phyloP scores from a whole-genome alignment of 1,140 invertebrate genomes.

The Drosophila mayri region DNA sequence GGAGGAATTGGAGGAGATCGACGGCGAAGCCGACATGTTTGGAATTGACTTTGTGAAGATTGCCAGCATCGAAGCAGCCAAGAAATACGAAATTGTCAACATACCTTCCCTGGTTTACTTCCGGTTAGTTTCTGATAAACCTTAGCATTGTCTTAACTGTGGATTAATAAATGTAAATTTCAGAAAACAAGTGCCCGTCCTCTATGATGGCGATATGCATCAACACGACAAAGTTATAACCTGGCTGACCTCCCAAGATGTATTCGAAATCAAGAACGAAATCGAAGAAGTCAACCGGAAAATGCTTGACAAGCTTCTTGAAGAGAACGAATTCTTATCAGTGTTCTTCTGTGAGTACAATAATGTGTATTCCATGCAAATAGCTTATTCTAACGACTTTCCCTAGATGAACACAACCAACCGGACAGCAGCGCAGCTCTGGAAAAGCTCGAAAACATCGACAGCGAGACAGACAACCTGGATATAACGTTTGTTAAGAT shows the following conservation, averaged over 20 bases:
- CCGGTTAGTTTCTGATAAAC: slow-evolving; percentile 79
- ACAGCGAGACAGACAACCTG: slow-evolving; percentile 96
- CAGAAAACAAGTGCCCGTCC: slow-evolving; percentile 92
- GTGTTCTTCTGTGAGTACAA: slow-evolving; percentile 96
- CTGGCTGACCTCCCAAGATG: slow-evolving; percentile 97
- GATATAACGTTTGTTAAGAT: slow-evolving; percentile 98
- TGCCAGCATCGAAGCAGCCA: slow-evolving; percentile 92
- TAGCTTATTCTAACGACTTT: slow-evolving; percentile 24
- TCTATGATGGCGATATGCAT: slow-evolving; percentile 96
- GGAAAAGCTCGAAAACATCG: slow-evolving; percentile 95
- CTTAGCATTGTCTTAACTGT: not conserved
- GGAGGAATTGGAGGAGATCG: slow-evolving; percentile 95
- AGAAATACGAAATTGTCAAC: slow-evolving; percentile 92
- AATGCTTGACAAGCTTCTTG: slow-evolving; percentile 96
- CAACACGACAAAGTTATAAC: slow-evolving; percentile 94
- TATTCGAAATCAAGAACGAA: slow-evolving; percentile 98
- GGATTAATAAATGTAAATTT: not conserved
- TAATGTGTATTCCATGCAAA: not conserved
- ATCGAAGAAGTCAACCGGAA: slow-evolving; percentile 98
- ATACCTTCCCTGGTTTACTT: slow-evolving; percentile 96
- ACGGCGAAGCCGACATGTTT: slow-evolving; percentile 96
- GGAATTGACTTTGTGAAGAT: slow-evolving; percentile 98
- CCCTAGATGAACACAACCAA: slow-evolving; percentile 91
- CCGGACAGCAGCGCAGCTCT: slow-evolving; percentile 92
- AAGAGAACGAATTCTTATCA: slow-evolving; percentile 97